These are phyloP conservation scores for Tympanoctomys barrerae DNA, from an alignment of 2,797 vertebrate species.

Conservation along the genomic window DNA sequence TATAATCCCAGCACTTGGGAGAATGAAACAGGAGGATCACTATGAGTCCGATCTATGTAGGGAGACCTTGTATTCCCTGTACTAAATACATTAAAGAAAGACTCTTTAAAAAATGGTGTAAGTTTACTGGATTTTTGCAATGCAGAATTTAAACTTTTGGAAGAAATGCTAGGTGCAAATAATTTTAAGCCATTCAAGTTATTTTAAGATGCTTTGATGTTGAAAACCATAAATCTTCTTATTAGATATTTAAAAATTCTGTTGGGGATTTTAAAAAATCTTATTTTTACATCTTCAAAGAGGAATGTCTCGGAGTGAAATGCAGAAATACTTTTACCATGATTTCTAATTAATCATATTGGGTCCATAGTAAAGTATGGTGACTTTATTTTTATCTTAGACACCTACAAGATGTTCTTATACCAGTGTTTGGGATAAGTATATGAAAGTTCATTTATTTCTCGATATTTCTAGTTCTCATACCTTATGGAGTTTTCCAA, in stretches of 20 bases:
- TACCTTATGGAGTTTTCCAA: neutral
- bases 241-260: constrained; percentile 26
- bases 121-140: neutral
- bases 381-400: neutral
- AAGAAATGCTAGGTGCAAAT: neutral
- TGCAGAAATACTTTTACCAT: neutral
- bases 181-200: neutral
- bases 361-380: constrained; percentile 7
- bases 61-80: too few relatives aligned
- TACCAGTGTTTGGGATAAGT: neutral
- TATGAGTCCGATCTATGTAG: too few relatives aligned
- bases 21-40: too few relatives aligned
- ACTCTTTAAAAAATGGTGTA: neutral
- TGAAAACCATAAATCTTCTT: neutral
- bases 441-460: neutral
- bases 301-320: constrained; percentile 23
- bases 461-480: neutral
- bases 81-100: too few relatives aligned
- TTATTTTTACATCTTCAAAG: neutral
- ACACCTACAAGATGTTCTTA: neutral
- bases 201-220: constrained; percentile 4
- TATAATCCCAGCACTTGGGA: too few relatives aligned
- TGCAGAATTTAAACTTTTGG: neutral
- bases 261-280: neutral
- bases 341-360: neutral